Evolutionary conservation across 1,140 invertebrate species (phyloP), one percentile per base, ranked within the genome.

Genomic region (Aethina tumida): DNA sequence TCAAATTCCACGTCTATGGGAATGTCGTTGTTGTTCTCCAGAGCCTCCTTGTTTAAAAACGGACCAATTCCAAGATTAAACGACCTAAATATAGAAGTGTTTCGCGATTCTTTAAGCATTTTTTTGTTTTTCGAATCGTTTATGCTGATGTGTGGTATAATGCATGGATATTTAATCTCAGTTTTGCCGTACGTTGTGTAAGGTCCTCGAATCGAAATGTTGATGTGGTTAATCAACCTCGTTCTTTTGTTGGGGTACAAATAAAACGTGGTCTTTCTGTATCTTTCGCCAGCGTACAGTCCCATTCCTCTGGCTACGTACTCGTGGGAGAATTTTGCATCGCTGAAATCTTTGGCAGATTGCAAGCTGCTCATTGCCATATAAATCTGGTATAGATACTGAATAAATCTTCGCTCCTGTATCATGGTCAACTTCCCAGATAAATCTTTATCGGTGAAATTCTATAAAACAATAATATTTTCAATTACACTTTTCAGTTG

Each of bases 261-360:
- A 37, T 55, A 60, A 39, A 60, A 56, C 14, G 41, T 37, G 1
- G 49, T 46, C 58, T 66, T 67, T 36, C 63, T 62, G 31, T 68
- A 62, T 31, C 66, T 53, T 53, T 69, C 68, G 12, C 67, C 68
- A 19, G 66, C 65, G 21, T 65, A 56, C 12, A 75, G 56, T 2
- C 73, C 73, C 51, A 72, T 71, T 15, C 73, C 71, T 50, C 65
- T 62, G 8, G 68, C 70, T 1, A 73, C 56, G 41, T 71, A 75
- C 42, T 66, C 63, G 5, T 66, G 50, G n/a, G 63, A 66, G 39
- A 64, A 64, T 13, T 50, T 49, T 48, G 22, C 18, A 20, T 20
- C 10, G 12, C n/a, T 30, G 16, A 22, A 7, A 19, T 39, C 28
- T 24, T 55, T 50, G 53, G 53, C 46, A 56, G 60, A 7, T 55